A percentile compares a stretch with the other conserved stretches of the same genome.
These are phyloP conservation scores for Premnoplex brunnescens DNA, from an alignment of 2,797 vertebrate species.

Conservation along the genomic window DNA sequence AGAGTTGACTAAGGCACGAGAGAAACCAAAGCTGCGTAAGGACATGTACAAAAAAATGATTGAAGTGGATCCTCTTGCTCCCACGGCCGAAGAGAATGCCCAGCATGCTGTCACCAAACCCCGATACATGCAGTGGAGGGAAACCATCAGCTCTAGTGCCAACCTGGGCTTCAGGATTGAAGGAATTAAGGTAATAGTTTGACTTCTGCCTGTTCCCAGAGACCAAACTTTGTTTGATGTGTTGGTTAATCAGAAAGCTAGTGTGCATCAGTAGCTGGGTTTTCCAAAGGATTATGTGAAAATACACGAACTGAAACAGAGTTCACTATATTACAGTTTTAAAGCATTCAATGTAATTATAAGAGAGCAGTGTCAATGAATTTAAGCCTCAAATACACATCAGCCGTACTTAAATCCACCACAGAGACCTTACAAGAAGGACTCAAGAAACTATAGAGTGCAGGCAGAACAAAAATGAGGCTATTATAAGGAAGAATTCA, in stretches of 20 bases:
- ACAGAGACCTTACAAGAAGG: background rate
- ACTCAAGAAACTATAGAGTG: background rate
- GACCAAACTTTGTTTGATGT: background rate
- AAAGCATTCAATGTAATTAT: background rate
- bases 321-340: background rate
- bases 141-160: constrained; percentile 94
- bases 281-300: background rate
- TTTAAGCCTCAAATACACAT: background rate
- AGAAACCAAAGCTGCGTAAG: constrained; percentile 90
- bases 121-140: constrained; percentile 99
- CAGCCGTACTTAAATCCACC: background rate
- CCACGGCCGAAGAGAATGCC: constrained; percentile 87
- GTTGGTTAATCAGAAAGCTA: background rate
- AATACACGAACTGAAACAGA: background rate
- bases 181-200: constrained; percentile 89
- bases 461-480: background rate
- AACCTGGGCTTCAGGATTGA: constrained; percentile 97
- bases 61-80: constrained; percentile 90
- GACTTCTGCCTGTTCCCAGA: background rate
- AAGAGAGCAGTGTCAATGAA: background rate
- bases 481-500: background rate
- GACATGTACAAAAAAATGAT: constrained; percentile 98
- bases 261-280: background rate
- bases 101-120: constrained; percentile 92
- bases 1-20: constrained; percentile 91